These are phyloP conservation scores for Darevskia mixta DNA, from an alignment of 2,797 vertebrate genomes.

Conservation along the genomic window DNA sequence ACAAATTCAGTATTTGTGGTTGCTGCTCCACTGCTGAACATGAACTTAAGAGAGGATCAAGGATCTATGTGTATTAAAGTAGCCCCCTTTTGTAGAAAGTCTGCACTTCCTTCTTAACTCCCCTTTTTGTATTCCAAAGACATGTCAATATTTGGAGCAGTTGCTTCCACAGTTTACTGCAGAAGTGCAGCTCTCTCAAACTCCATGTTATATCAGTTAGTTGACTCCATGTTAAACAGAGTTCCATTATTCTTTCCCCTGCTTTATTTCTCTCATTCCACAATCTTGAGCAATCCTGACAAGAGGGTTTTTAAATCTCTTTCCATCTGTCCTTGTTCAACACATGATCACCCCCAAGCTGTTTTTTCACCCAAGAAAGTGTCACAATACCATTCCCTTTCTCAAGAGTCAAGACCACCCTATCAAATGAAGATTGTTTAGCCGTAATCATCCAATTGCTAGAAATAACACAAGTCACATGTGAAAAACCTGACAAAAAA, in stretches of 20 bases:
- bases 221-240: background rate
- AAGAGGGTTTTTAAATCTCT: background rate
- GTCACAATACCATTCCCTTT: background rate
- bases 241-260: background rate
- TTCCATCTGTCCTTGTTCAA: background rate
- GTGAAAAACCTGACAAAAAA: background rate
- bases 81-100: too few species aligned
- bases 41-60: background rate
- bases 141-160: background rate
- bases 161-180: background rate
- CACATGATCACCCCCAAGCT: background rate
- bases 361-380: background rate
- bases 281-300: background rate
- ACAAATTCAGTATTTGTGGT: background rate
- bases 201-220: background rate
- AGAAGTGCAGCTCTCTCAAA: background rate
- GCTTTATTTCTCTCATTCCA: background rate
- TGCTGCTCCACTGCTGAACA: background rate
- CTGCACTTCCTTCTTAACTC: background rate
- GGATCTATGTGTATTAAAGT: too few species aligned
- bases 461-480: background rate
- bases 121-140: background rate
- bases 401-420: background rate
- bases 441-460: slow-evolving; percentile 5
- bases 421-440: background rate